Base-by-base conservation (phyloP, 2,797 vertebrate genomes). In the Bovichtus variegatus region DNA sequence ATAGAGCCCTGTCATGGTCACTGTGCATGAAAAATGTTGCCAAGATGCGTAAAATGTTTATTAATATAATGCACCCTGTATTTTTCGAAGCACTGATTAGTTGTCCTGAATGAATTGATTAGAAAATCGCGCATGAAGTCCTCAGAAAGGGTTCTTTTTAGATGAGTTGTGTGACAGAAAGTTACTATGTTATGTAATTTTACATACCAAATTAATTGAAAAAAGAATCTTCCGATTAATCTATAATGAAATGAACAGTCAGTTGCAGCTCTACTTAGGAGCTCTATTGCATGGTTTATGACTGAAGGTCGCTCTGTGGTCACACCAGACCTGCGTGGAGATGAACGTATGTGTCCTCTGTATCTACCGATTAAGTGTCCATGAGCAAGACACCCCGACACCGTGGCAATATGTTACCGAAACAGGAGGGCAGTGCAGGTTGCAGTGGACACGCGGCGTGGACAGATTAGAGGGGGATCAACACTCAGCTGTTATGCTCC, bases 401-500 rank as follows among this genome's bases (percentile, higher is more conserved):
- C n/a, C 41, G 1, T 9, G 15, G 21, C 41, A n/a, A 25, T 40
- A 40, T 13, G 11, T 23, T 9, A 8, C 13, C 50, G 69, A 71
- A 21, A n/a, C 34, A n/a, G 11, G 6, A 57, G 49, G 15, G 34
- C 31, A 4, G 60, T 36, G 11, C 71, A 70, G 51, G 69, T 53
- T 63, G 36, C 34, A 59, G 58, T 49, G 53, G 25, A 51, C 72
- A 36, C 6, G 4, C 15, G 21, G 47, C 12, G 11, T 4, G 61
- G 60, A 55, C 25, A 9, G 47, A 72, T 51, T 47, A 71, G 38
- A 19, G 4, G 9, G 50, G 67, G 72, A 60, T 80, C 73, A 71
- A 2, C 57, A 5, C 44, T 50, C 53, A 63, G 19, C 34, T 53
- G 70, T 58, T 41, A 43, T 60, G 53, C 36, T 50, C 43, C 43